Base-by-base conservation (phyloP, 2,888 invertebrate genomes). In the Euplagia quadripunctaria region DNA sequence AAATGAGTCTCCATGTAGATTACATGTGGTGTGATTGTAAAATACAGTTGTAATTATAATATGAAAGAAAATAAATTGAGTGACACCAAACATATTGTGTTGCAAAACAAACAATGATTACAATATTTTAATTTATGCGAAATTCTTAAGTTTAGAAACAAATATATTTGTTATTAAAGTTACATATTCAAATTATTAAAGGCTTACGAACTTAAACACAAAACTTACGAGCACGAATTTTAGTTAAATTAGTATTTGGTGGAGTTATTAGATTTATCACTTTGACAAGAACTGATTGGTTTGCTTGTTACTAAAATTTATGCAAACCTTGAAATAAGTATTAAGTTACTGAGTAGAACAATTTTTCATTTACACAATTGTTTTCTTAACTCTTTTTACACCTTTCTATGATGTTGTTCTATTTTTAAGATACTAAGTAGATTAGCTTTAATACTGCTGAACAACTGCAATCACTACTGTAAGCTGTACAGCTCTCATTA, bases 271-370 rank as follows among this genome's bases (percentile, higher is more conserved):
- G 81, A 85, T 87, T 87, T 86, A 83, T 85, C 83, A 85, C 81
- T 83, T 85, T 81, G 83, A 84, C 82, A 80, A 85, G 78, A 77
- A 84, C 83, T 88, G 88, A 87, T 89, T 88, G 86, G 85, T 86
- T 84, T 83, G 83, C 83, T 88, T 88, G 86, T 86, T 82, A 82
- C 78, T 82, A 71, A 79, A 84, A 80, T 84, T 80, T 81, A 82
- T 79, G 73, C 68, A 72, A 78, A 77, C 77, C 82, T 81, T 82
- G 71, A 76, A 80, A 78, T 73, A 73, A 73, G 72, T 71, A 79
- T 77, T 72, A 73, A 75, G 78, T 80, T 77, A 75, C 70, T 64
- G 74, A 70, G 71, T 69, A 63, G 65, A 63, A 68, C 67, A 64
- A 77, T 79, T 85, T 74, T 71, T 82, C 74, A 81, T 78, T 79